A percentile compares a stretch with the other conserved stretches of the same genome.
Evolutionary conservation across 2,113 vertebrate genomes (phyloP).

Genomic region (Mastomys coucha): DNA sequence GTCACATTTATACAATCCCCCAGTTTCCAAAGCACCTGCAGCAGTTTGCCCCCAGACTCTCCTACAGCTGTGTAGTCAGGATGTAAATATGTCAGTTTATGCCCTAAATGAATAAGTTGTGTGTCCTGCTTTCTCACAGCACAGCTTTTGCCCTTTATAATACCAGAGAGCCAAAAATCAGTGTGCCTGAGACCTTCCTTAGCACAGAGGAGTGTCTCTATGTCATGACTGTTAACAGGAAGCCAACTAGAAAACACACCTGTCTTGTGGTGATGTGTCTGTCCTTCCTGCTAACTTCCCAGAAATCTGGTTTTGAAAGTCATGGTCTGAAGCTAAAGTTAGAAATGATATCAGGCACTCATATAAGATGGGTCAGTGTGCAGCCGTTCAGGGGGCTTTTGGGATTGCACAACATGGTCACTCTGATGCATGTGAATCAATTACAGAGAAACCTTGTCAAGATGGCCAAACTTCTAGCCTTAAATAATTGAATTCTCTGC

Average conservation of each 20-base stretch:
- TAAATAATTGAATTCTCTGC: constrained; percentile 87
- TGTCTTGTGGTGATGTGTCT: constrained; percentile 36
- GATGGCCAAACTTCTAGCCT: constrained; percentile 82
- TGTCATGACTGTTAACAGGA: neutral
- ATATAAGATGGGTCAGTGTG: constrained; percentile 69
- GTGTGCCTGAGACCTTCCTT: neutral
- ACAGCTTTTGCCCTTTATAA: neutral
- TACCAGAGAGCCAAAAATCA: neutral
- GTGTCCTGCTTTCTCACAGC: neutral
- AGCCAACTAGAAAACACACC: constrained; percentile 49
- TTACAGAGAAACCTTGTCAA: constrained; percentile 83
- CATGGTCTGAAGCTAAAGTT: constrained; percentile 82
- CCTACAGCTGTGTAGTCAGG: neutral
- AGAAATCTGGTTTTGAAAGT: constrained; percentile 67
- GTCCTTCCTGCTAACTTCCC: constrained; percentile 64
- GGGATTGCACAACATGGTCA: constrained; percentile 36
- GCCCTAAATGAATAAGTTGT: neutral
- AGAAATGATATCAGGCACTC: constrained; percentile 72
- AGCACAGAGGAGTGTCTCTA: neutral
- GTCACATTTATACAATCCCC: no score
- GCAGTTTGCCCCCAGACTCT: neutral
- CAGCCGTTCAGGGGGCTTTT: constrained; percentile 73
- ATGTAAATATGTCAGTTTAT: neutral
- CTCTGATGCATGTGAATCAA: constrained; percentile 82
- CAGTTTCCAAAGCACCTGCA: neutral